Base-by-base conservation (phyloP, 2,797 vertebrate genomes). In the Tangara arthus region DNA sequence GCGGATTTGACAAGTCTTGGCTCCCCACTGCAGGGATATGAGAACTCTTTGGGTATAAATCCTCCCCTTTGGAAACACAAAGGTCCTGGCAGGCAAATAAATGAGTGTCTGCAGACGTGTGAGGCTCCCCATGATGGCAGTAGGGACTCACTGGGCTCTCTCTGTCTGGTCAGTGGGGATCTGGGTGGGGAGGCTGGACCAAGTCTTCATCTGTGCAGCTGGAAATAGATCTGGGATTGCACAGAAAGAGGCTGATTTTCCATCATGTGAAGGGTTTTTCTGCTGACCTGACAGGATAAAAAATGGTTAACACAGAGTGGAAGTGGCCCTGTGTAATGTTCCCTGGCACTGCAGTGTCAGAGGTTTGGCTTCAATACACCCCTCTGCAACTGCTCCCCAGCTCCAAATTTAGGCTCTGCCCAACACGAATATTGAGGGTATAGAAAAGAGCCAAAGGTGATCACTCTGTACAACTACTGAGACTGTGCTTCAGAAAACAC, bases 371-470 rank as follows among this genome's bases (percentile, higher is more conserved):
- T 28, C 37, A 42, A 17, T 22, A 39, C 15, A 23, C 13, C 13
- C 39, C 17, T 11, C 44, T 79, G 44, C 49, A 53, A 47, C 35
- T 55, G 57, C 46, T 75, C 56, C 46, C 56, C 22, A 14, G 3
- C 18, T 69, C 69, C 78, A 87, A 19, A 89, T 57, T 60, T 37
- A 75, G 49, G 21, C 30, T 72, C 23, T 59, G 70, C 42, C 22
- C 81, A 65, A 50, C 18, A 22, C 0, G 0, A 30, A 15, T 52
- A 47, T 30, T 66, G 32, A 75, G 26, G 27, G 22, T 27, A 57
- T 1, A 81, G 64, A 71, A 80, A 94, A 73, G 37, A 93, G 52
- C 9, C 44, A 63, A 68, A 93, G n/a, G 23, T 68, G 79, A 81
- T 61, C 24, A 11, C 18, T 41, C 47, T 55, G 10, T 32, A 85